Conservation (phyloP, 2,797 vertebrate genomes). For the Fistularia tabacaria region DNA sequence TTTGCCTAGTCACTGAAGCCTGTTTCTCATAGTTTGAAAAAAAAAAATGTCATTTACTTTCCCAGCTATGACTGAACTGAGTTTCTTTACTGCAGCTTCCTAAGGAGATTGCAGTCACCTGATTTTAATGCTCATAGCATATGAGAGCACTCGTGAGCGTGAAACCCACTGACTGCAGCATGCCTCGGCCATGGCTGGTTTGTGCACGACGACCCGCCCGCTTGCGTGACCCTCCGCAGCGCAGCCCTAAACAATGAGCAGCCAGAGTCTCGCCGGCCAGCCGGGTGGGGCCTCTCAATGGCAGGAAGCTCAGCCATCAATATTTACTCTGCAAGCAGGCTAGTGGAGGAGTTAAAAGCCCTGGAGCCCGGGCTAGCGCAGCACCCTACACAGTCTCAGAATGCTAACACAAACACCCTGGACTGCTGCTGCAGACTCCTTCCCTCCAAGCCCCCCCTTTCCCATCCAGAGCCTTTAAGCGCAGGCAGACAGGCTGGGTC, state of each 20-base stretch:
- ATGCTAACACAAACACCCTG: slow-evolving; percentile 53
- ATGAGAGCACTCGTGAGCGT: neutral
- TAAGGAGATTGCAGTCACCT: too few species aligned
- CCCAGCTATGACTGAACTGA: too few species aligned
- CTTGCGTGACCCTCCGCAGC: slow-evolving; percentile 63
- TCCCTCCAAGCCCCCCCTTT: slow-evolving; percentile 58
- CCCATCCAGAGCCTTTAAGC: slow-evolving; percentile 72
- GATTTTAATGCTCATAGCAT: neutral
- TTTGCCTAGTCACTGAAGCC: too few species aligned
- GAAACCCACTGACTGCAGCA: neutral
- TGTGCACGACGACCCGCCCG: slow-evolving; percentile 17
- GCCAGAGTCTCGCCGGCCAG: slow-evolving; percentile 60
- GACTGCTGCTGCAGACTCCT: slow-evolving; percentile 41
- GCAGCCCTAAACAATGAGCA: slow-evolving; percentile 72
- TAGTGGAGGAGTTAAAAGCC: slow-evolving; percentile 58
- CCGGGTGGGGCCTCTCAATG: slow-evolving; percentile 75
- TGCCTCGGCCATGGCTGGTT: slow-evolving; percentile 1
- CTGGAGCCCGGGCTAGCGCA: slow-evolving; percentile 53
- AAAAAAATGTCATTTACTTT: too few species aligned
- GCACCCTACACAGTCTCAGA: slow-evolving; percentile 31
- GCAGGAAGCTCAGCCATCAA: slow-evolving; percentile 83
- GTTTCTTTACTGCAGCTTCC: too few species aligned
- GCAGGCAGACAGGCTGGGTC: slow-evolving; percentile 78
- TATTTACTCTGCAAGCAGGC: slow-evolving; percentile 79
- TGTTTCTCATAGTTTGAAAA: too few species aligned